Evolutionary conservation across 2,113 vertebrate genomes (phyloP).

Genomic region (Poicephalus gulielmi): DNA sequence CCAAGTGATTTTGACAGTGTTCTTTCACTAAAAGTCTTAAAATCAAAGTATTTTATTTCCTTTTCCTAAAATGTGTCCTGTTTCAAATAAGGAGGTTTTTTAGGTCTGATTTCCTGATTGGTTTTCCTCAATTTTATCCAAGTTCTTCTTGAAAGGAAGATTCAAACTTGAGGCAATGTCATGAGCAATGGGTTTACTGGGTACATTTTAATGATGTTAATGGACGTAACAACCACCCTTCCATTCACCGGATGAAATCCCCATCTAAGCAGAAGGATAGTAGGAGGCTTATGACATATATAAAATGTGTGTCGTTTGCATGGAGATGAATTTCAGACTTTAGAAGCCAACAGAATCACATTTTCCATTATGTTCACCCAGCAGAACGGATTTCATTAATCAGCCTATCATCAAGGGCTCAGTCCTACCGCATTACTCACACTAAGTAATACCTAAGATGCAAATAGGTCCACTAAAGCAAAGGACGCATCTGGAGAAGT

Average conservation of each 20-base stretch:
- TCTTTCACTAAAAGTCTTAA: not conserved
- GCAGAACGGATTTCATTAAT: slow-evolving; percentile 70
- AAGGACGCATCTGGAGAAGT: slow-evolving; percentile 60
- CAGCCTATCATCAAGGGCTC: slow-evolving; percentile 60
- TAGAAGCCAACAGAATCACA: slow-evolving; percentile 62
- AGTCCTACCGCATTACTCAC: slow-evolving; percentile 57
- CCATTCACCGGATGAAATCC: slow-evolving; percentile 38
- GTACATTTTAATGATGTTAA: not conserved
- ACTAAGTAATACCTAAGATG: slow-evolving; percentile 55
- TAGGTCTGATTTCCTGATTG: not conserved
- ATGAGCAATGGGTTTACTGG: not conserved
- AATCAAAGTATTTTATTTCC: not conserved
- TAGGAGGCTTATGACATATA: slow-evolving; percentile 39
- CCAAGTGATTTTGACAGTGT: not conserved
- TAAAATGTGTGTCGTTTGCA: slow-evolving; percentile 55
- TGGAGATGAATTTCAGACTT: slow-evolving; percentile 64
- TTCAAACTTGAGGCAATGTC: slow-evolving; percentile 25
- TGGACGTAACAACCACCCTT: slow-evolving; percentile 42
- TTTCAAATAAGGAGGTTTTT: not conserved
- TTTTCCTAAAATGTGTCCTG: fast-evolving
- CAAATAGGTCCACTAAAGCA: slow-evolving; percentile 57
- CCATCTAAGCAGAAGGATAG: slow-evolving; percentile 16
- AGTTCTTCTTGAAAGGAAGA: not conserved
- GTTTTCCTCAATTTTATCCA: not conserved
- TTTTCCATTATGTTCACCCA: slow-evolving; percentile 68